Conservation (phyloP, 2,888 invertebrate species). For the Ptychoptera contaminata region DNA sequence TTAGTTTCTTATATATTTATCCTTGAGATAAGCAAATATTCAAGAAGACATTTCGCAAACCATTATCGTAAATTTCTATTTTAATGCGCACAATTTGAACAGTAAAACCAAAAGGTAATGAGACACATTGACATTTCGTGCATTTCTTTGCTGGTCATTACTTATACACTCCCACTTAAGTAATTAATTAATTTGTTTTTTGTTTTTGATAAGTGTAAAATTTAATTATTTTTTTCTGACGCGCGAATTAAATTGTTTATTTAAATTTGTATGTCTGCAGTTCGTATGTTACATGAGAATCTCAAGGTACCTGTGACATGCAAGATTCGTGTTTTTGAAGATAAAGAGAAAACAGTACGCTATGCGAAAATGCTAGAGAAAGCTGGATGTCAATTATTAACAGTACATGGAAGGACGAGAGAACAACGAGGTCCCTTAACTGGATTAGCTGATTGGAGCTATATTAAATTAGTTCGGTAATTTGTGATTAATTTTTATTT, state of each 20-base stretch:
- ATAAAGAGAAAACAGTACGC: conserved; percentile 65
- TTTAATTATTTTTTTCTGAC: too few species aligned
- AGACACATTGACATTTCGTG: too few species aligned
- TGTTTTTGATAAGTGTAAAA: too few species aligned
- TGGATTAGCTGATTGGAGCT: conserved; percentile 86
- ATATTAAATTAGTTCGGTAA: conserved; percentile 80
- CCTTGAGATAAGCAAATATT: too few species aligned
- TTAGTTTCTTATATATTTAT: conserved; percentile 5
- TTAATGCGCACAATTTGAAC: too few species aligned
- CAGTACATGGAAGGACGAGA: conserved; percentile 89
- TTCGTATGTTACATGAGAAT: conserved; percentile 48
- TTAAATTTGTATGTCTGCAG: conserved; percentile 33
- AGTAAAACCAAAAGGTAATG: too few species aligned
- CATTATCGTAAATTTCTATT: too few species aligned
- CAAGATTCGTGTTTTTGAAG: conserved; percentile 85
- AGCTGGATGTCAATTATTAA: conserved; percentile 83
- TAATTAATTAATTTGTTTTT: too few species aligned
- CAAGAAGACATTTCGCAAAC: background rate
- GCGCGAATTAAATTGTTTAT: background rate
- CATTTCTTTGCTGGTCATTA: too few species aligned
- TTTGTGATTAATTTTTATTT: conserved; percentile 6
- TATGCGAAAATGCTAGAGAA: conserved; percentile 90
- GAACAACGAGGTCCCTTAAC: conserved; percentile 95
- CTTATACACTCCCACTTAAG: too few species aligned
- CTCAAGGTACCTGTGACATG: conserved; percentile 86